Evolutionary conservation across 2,113 vertebrate genomes (phyloP), one percentile per base, ranked within the genome.

Genomic region (Sphaerodactylus townsendi): DNA sequence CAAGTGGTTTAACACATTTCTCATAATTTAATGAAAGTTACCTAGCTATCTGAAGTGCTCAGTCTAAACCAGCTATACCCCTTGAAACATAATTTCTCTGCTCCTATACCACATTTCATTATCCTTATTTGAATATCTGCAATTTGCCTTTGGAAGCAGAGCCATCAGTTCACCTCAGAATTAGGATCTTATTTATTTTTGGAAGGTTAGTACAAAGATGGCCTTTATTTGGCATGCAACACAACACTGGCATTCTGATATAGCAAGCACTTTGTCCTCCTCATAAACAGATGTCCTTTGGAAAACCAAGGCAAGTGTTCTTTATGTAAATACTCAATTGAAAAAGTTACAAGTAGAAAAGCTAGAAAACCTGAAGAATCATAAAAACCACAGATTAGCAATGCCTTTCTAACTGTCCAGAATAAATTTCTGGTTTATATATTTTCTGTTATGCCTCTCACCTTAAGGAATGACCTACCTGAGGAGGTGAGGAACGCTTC

Each of bases 1-100:
- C 66, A 88, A 94, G 88, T 86, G 44, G 4, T 83, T 81, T 92
- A 83, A 86, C 79, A 93, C 76, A 87, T 35, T 71, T 74, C 78
- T 85, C 80, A 83, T 0, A 2, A 88, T 88, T 82, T 44, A 44
- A 92, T 7, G 30, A 25, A 65, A 65, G 25, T 28, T 65, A 65
- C 2, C 30, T 65, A 30, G 64, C 28, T 11, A 65, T 11, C 7
- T 8, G 30, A 65, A 65, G 28, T 28, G 62, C 30, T 10, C 28
- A 65, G 64, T 3, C 64, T 65, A 30, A 65, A 30, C 28, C 8
- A 9, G 64, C 64, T 66, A 8, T 33, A n/a, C 65, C 30, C 10
- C n/a, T 44, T 44, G 44, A 44, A 5, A 4, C 44, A 44, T 44
- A 44, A n/a, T 44, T 44, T 4, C 44, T 9, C 44, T 44, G 44